A percentile compares a stretch with the other conserved stretches of the same genome.
These are phyloP conservation scores for Xiphophorus hellerii DNA, from an alignment of 2,113 vertebrate genomes.

Conservation along the genomic window DNA sequence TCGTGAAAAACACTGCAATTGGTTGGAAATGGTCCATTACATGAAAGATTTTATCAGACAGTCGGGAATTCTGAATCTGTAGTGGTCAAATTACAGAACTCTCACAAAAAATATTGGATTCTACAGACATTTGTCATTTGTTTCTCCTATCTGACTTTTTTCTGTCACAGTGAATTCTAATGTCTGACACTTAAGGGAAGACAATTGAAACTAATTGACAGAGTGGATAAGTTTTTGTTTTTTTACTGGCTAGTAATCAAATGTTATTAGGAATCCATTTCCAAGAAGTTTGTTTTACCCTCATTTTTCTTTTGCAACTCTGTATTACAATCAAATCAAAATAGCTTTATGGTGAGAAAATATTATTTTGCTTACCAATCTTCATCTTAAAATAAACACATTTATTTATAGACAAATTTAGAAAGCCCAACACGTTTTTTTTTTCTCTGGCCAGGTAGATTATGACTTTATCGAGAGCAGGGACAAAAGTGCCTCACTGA, in stretches of 20 bases:
- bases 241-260: background rate
- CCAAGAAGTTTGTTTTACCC: too few relatives aligned
- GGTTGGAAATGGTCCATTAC: constrained; percentile 68
- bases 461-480: too few relatives aligned
- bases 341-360: too few relatives aligned
- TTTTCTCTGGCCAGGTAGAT: too few relatives aligned
- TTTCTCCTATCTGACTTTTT: constrained; percentile 28
- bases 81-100: constrained; percentile 52
- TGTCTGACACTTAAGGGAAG: background rate
- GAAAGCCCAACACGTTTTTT: too few relatives aligned
- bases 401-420: too few relatives aligned
- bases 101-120: constrained; percentile 48
- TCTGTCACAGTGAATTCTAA: constrained; percentile 2
- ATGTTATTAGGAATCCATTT: too few relatives aligned
- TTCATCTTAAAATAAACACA: too few relatives aligned
- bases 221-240: background rate
- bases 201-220: background rate
- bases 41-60: constrained; percentile 64
- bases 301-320: too few relatives aligned
- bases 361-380: too few relatives aligned
- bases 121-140: constrained; percentile 23
- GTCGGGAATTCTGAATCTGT: constrained; percentile 55
- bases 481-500: too few relatives aligned
- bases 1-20: constrained; percentile 49
- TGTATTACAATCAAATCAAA: too few relatives aligned